Evolutionary conservation across 2,888 invertebrate genomes (phyloP), one percentile per base, ranked within the genome.

Genomic region (Drosophila meridionalis): DNA sequence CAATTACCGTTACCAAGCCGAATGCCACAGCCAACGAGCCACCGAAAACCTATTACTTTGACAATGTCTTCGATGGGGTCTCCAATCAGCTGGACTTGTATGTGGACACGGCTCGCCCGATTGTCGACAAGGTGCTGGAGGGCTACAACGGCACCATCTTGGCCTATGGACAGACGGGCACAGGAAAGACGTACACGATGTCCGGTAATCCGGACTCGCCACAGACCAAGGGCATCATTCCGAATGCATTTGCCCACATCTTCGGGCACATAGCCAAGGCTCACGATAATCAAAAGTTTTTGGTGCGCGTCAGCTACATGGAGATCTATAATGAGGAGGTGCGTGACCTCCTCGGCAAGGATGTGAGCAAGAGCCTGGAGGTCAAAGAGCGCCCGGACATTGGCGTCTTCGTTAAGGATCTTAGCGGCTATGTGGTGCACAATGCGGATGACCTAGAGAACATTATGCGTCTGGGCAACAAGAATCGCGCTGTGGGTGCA

Each of bases 271-370:
- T 99, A 83, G 98, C 99, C 0, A 97, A 98, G 91, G 98, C 98
- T 1, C 96, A 96, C 67, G 98, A 97, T 68, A 96, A 97, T 91
- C 97, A 97, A 86, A 97, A 98, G 97, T 99, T 99, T 93, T 94
- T 99, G 60, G 99, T 99, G 7, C 96, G 99, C 82, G 99, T 99
- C 6, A 99, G 99, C 0, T 99, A 99, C 93, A 94, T 99, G 93
- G 99, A 99, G 94, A 99, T 99, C 76, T 99, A 99, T 94, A 99
- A 99, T 93, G 99, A 99, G 93, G 99, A 99, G 93, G 98, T 99
- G 0, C 95, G 99, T 34, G 99, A 99, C 94, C 94, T 99, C 50
- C 94, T 99, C 5, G 96, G 97, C 7, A 97, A 97, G 92, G 97
- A 98, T 93, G 97, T 98, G 40, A 96, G 96, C 82, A 95, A 95